A percentile compares a stretch with the other conserved stretches of the same genome.
These are phyloP conservation scores for Caenorhabditis imperialis DNA, from an alignment of 2,888 invertebrate species.

Conservation along the genomic window DNA sequence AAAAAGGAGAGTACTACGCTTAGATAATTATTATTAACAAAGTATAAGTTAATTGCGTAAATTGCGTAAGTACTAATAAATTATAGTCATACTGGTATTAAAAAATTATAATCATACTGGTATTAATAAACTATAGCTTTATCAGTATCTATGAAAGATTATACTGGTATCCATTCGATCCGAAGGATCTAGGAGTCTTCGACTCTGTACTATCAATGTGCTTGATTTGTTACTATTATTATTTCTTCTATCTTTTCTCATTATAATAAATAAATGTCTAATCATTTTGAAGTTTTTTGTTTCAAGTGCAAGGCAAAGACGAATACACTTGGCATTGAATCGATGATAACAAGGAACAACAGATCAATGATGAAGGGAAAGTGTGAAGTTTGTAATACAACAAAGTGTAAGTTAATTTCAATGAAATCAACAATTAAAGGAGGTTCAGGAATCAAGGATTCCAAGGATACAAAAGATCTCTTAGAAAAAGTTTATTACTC, in stretches of 20 bases:
- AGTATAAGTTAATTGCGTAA: no score
- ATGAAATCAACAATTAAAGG: constrained; percentile 21
- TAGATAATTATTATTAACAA: no score
- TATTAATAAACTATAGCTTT: no score
- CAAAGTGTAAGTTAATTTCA: constrained; percentile 51
- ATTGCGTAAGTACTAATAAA: no score
- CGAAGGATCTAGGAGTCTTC: no score
- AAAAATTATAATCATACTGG: no score
- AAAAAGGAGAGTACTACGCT: no score
- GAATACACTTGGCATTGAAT: constrained; percentile 15
- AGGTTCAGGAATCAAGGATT: constrained; percentile 7
- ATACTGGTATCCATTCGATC: no score
- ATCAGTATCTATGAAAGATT: no score
- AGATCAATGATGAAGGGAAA: constrained; percentile 7
- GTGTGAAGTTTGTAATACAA: constrained; percentile 28
- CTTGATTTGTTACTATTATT: constrained; percentile 1
- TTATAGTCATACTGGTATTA: no score
- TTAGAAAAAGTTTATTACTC: constrained; percentile 49
- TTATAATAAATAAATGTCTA: constrained; percentile 12
- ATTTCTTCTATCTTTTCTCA: no score
- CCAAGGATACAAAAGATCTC: constrained; percentile 7
- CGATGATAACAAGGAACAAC: constrained; percentile 2
- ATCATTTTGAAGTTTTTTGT: constrained; percentile 13
- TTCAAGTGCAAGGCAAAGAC: constrained; percentile 17
- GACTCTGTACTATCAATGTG: no score